phyloP scores from a whole-genome alignment of 2,113 vertebrate genomes.

The Colistium nudipinnis region DNA sequence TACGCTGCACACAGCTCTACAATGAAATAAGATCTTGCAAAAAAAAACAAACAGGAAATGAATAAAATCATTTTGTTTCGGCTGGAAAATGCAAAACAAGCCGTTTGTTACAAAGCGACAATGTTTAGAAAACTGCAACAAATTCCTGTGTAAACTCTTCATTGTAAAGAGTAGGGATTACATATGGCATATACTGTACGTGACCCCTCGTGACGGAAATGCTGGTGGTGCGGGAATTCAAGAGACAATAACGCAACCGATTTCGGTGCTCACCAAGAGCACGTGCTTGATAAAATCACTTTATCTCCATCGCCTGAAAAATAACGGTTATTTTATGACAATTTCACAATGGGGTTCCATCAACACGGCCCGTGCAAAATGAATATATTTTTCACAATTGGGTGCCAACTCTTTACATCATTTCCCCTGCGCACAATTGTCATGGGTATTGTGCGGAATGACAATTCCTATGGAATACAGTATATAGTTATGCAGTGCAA shows the following conservation, averaged over 20 bases:
- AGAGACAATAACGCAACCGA: neutral
- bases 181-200: no score
- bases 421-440: slow-evolving; percentile 17
- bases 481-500: slow-evolving; percentile 1
- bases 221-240: no score
- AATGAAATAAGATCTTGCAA: no score
- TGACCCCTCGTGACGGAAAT: neutral
- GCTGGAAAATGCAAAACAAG: no score
- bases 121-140: no score
- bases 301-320: slow-evolving; percentile 16
- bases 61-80: no score
- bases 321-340: slow-evolving; percentile 1
- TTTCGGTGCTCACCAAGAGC: neutral
- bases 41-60: no score
- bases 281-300: neutral
- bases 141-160: no score
- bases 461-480: slow-evolving; percentile 13
- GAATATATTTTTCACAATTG: slow-evolving; percentile 17
- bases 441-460: slow-evolving; percentile 14
- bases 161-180: no score
- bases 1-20: no score
- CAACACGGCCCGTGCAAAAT: slow-evolving; percentile 19
- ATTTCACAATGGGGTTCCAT: neutral
- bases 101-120: no score
- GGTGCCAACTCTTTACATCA: slow-evolving; percentile 14